A percentile compares a stretch with the other conserved stretches of the same genome.
These are phyloP conservation scores for Rhea americana DNA, from an alignment of 2,113 vertebrate genomes.

Conservation along the genomic window DNA sequence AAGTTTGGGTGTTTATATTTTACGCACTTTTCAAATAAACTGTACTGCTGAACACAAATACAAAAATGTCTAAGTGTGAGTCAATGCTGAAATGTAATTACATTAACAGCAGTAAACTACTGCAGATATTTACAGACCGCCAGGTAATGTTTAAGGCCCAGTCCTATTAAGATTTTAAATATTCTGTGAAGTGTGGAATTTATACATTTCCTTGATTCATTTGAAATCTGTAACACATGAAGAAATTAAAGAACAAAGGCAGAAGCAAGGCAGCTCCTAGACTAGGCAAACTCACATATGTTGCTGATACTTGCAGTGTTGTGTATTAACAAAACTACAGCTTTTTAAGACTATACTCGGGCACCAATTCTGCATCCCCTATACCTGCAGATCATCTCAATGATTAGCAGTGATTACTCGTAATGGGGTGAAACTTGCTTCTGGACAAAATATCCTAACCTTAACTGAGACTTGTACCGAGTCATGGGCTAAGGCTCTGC, in stretches of 20 bases:
- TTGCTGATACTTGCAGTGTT: background rate
- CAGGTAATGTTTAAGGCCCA: constrained; percentile 40
- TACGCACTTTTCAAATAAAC: constrained; percentile 55
- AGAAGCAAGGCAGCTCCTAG: background rate
- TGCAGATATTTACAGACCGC: constrained; percentile 66
- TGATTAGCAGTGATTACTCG: background rate
- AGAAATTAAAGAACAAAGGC: constrained; percentile 21
- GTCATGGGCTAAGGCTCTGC: background rate
- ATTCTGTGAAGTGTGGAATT: constrained; percentile 36
- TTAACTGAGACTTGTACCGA: background rate
- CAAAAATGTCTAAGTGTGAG: constrained; percentile 47
- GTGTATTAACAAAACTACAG: background rate
- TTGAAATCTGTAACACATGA: constrained; percentile 48
- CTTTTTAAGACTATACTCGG: background rate
- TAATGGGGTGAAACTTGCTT: background rate
- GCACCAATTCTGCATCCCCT: background rate
- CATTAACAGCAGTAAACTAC: constrained; percentile 37
- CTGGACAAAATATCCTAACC: background rate
- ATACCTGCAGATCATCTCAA: background rate
- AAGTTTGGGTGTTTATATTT: constrained; percentile 74
- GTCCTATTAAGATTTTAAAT: constrained; percentile 46
- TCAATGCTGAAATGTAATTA: constrained; percentile 55
- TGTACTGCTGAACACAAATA: constrained; percentile 53
- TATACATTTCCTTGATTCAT: constrained; percentile 47
- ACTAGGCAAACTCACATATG: background rate